phyloP scores from a whole-genome alignment of 2,113 vertebrate genomes.

The Okapia johnstoni region DNA sequence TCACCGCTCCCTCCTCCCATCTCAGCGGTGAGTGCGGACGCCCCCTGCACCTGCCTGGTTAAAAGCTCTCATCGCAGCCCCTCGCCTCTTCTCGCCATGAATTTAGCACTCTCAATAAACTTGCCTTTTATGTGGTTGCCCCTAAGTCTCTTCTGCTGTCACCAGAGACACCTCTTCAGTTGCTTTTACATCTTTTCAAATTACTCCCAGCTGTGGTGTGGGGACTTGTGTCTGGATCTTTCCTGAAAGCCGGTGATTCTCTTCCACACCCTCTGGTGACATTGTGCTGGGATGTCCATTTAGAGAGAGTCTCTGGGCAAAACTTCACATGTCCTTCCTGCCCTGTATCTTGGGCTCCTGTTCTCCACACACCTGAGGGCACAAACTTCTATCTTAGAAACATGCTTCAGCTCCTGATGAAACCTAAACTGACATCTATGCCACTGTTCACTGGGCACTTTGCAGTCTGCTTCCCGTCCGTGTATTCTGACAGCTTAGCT shows the following conservation, averaged over 20 bases:
- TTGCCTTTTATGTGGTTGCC: neutral
- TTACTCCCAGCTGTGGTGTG: neutral
- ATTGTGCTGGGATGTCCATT: neutral
- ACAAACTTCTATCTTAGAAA: neutral
- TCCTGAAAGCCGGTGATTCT: neutral
- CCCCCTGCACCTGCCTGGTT: neutral
- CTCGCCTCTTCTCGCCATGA: neutral
- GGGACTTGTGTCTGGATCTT: neutral
- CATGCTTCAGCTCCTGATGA: neutral
- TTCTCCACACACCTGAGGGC: neutral
- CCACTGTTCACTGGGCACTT: fast-evolving
- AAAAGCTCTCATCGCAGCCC: neutral
- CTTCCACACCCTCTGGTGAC: neutral
- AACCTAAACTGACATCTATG: neutral
- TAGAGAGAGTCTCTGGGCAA: neutral
- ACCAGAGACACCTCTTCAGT: neutral
- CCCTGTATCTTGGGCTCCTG: neutral
- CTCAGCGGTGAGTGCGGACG: neutral
- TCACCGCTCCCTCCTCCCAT: fast-evolving
- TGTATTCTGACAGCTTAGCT: neutral
- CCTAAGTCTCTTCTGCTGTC: neutral
- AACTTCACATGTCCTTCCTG: neutral
- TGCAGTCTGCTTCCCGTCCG: fast-evolving
- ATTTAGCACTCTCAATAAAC: constrained; percentile 25
- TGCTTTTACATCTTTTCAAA: neutral